phyloP scores from a whole-genome alignment of 30 jellyfish, hydroid and myxozoan genomes.

The Aurelia sp. region DNA sequence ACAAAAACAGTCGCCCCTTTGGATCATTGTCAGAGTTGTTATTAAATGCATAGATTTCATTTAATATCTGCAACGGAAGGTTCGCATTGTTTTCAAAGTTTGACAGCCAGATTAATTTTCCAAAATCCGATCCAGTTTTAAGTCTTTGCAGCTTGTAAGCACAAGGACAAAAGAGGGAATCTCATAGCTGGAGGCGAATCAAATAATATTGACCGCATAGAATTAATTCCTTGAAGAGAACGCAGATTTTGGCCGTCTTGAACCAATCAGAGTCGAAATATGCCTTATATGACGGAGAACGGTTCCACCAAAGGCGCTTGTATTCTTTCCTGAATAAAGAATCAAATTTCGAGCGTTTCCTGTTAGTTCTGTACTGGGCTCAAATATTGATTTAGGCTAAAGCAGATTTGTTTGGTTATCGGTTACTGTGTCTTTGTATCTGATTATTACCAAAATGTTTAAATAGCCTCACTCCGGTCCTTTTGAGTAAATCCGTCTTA shows the following conservation, averaged over 20 bases:
- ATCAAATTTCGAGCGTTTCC: constrained; percentile 17
- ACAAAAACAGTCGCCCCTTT: too few relatives aligned
- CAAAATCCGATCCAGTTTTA: constrained; percentile 1
- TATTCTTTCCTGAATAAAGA: neutral
- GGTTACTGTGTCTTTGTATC: constrained; percentile 14
- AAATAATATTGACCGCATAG: constrained; percentile 18
- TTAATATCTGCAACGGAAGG: too few relatives aligned
- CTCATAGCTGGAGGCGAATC: constrained; percentile 1
- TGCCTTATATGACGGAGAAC: neutral
- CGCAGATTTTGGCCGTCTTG: neutral
- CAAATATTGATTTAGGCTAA: constrained; percentile 30
- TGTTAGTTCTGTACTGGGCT: constrained; percentile 2
- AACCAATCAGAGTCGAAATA: constrained; percentile 13
- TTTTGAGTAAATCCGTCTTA: neutral
- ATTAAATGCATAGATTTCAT: too few relatives aligned
- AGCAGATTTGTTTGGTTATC: constrained; percentile 9
- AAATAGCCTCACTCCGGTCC: neutral
- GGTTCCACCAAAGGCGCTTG: constrained; percentile 3
- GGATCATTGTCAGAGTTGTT: too few relatives aligned
- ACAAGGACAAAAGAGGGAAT: constrained; percentile 21
- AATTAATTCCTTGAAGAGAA: constrained; percentile 26
- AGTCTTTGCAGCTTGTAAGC: constrained; percentile 19
- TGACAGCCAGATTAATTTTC: too few relatives aligned
- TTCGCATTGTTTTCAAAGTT: too few relatives aligned
- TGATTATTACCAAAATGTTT: constrained; percentile 22